Conservation (phyloP, 2,888 invertebrate species). For the Schrankia costaestrigalis region DNA sequence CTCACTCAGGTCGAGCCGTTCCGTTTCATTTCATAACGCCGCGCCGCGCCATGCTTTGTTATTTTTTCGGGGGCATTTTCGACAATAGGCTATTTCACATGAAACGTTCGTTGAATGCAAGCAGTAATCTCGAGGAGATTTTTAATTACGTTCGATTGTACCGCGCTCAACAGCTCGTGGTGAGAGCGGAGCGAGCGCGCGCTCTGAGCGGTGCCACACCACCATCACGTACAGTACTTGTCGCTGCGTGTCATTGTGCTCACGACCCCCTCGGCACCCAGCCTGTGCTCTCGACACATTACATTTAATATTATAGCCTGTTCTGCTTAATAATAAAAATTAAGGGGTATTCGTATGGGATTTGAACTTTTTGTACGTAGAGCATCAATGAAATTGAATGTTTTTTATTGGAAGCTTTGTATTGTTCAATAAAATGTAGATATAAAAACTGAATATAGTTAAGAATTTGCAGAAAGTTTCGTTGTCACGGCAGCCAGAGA, state of each 20-base stretch:
- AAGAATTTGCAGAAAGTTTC: too few species aligned
- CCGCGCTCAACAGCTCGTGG: slow-evolving; percentile 9
- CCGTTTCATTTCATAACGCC: slow-evolving; percentile 36
- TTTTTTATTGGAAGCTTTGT: slow-evolving; percentile 12
- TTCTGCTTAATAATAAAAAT: slow-evolving; percentile 29
- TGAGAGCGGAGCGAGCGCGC: background rate
- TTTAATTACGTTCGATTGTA: slow-evolving; percentile 41
- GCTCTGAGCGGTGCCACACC: background rate
- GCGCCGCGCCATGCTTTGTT: slow-evolving; percentile 33
- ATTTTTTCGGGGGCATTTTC: slow-evolving; percentile 36
- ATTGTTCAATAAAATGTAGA: slow-evolving; percentile 5
- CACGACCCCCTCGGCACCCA: slow-evolving; percentile 15
- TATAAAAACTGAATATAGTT: too few species aligned
- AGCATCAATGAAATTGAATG: slow-evolving; percentile 13
- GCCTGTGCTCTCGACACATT: slow-evolving; percentile 15
- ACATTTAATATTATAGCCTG: slow-evolving; percentile 24
- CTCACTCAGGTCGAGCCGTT: slow-evolving; percentile 13
- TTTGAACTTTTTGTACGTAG: slow-evolving; percentile 19
- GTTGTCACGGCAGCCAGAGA: too few species aligned
- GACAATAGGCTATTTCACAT: slow-evolving; percentile 42
- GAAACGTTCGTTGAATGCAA: slow-evolving; percentile 34
- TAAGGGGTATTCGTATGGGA: slow-evolving; percentile 24
- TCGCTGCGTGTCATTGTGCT: slow-evolving; percentile 18
- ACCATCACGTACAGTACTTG: slow-evolving; percentile 9
- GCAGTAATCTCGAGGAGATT: slow-evolving; percentile 29